Conservation (phyloP, 2,113 vertebrate genomes). For the Nesospiza acunhae region DNA sequence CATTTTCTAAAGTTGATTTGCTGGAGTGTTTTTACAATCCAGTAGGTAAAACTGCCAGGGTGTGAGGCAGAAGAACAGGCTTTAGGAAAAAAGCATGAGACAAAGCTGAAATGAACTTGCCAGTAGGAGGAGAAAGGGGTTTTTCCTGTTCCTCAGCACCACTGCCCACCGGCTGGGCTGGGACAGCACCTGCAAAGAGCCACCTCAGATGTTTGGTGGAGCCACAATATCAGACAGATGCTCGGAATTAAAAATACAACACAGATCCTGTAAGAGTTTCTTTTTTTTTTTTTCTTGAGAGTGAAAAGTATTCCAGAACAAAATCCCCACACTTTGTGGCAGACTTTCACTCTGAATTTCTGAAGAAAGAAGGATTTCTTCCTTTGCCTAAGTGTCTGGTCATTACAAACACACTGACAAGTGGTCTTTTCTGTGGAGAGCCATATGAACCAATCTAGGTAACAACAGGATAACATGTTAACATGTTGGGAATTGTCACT, state of each 20-base stretch:
- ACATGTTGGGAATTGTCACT: not conserved
- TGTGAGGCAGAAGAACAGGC: not conserved
- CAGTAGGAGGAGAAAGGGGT: not conserved
- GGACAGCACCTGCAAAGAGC: not conserved
- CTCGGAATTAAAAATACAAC: not conserved
- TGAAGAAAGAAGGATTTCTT: not conserved
- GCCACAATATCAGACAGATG: not conserved
- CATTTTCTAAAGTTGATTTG: not conserved
- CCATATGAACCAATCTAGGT: not conserved
- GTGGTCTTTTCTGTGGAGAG: not conserved
- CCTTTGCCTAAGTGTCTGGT: not conserved
- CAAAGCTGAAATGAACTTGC: not conserved
- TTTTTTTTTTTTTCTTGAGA: not conserved
- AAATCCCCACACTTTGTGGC: not conserved
- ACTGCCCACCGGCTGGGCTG: not conserved
- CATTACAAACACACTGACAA: not conserved
- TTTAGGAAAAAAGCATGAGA: not conserved
- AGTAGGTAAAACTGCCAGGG: not conserved
- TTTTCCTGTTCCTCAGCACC: constrained; percentile 15
- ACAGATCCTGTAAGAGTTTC: not conserved
- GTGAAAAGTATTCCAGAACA: not conserved
- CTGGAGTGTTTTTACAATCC: not conserved
- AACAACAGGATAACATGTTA: not conserved
- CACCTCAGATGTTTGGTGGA: not conserved
- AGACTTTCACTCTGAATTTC: not conserved